Base-by-base conservation (phyloP, 2,113 vertebrate genomes). In the Ictidomys tridecemlineatus region DNA sequence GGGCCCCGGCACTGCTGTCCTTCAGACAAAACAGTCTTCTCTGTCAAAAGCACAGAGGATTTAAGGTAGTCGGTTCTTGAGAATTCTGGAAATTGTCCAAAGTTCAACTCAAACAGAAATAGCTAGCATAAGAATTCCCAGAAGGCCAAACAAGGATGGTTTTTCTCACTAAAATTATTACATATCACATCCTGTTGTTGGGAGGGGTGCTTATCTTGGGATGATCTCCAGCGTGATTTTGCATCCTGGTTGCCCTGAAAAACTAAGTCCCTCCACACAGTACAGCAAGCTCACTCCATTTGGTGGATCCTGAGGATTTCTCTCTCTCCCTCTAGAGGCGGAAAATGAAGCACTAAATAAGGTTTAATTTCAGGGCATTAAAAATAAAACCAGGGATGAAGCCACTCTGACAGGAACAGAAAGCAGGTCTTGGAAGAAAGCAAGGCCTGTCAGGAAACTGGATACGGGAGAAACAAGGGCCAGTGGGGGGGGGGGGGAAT, bases 321-420 rank as follows among this genome's bases (percentile, higher is more conserved):
- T 97, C 98, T 97, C 97, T 98, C 98, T 98, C 97, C 97, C 97
- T 97, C 97, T 97, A 98, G 98, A 97, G 98, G 97, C 95, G 94
- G 97, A 97, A 95, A 94, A 92, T 17, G 93, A 87, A 96, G 85
- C 61, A 91, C 86, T 96, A 89, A 94, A 93, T 85, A 94, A 96
- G 90, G 80, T 76, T 97, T 85, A 86, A 92, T 95, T 85, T 89
- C 89, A 61, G 88, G 90, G 72, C 85, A 90, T 92, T 88, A 95
- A 90, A 91, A 90, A 89, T 88, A 93, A 96, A 97, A 95, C 78
- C 73, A 67, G 30, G 85, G 78, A 89, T 86, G 63, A 93, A 84
- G 82, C 32, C 78, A 77, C 61, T 0, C 0, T 34, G 37, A 74
- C 45, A 85, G 45, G 83, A 96, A 78, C 74, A 96, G 74, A 94